Conservation (phyloP, 1,140 invertebrate genomes). For the Bombus consobrinus region DNA sequence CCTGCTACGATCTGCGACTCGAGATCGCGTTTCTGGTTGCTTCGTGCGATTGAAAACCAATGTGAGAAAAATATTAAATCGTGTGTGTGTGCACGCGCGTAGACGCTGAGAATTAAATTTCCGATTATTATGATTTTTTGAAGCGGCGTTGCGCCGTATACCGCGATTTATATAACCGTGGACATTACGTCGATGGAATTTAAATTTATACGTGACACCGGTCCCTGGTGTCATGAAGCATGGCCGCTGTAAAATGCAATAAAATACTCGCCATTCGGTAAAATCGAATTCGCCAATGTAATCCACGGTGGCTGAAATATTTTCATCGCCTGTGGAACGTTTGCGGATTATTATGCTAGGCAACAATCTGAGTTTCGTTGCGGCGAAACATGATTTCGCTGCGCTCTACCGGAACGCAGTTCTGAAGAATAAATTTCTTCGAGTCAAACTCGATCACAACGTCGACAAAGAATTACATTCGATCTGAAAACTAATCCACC, state of each 20-base stretch:
- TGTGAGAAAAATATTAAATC: neutral
- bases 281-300: neutral
- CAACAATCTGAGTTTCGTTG: neutral
- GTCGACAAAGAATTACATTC: no score
- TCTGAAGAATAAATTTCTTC: neutral
- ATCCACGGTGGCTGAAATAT: neutral
- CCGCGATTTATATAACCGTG: neutral
- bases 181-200: neutral
- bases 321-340: neutral
- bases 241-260: neutral
- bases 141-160: neutral
- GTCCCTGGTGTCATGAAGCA: slow-evolving; percentile 3
- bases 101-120: neutral
- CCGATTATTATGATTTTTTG: neutral
- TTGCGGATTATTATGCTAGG: neutral
- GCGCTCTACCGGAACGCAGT: neutral
- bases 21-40: neutral
- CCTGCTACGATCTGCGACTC: neutral
- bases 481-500: neutral
- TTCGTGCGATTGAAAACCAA: neutral
- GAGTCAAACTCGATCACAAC: neutral
- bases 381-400: neutral
- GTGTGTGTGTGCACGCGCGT: no score
- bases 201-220: slow-evolving; percentile 20
- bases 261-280: neutral